A percentile compares a stretch with the other conserved stretches of the same genome.
phyloP scores from a whole-genome alignment of 2,113 vertebrate genomes.

The Laticauda colubrina region DNA sequence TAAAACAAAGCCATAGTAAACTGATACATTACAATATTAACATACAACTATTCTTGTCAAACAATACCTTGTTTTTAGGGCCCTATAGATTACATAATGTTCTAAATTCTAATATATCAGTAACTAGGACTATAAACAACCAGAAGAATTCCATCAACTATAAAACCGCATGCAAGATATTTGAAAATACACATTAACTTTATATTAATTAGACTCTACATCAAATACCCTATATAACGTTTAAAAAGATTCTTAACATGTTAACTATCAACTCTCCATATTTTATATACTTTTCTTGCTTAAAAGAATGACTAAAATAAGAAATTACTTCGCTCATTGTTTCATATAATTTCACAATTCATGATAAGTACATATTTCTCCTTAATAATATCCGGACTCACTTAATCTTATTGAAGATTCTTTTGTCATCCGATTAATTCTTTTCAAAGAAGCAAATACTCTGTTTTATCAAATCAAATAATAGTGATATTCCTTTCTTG shows the following conservation, averaged over 20 bases:
- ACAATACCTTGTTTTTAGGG: background rate
- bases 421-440: background rate
- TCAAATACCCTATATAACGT: background rate
- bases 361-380: constrained; percentile 27
- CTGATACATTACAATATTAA: background rate
- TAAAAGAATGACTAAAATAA: constrained; percentile 8
- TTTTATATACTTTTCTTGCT: background rate
- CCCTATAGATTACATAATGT: background rate
- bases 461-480: constrained; percentile 20
- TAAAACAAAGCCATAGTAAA: background rate
- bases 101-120: background rate
- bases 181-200: background rate
- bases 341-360: background rate
- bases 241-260: background rate
- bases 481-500: background rate
- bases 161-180: background rate
- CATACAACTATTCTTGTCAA: background rate
- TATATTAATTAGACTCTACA: background rate
- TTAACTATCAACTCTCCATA: background rate
- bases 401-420: background rate
- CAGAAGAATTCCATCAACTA: background rate
- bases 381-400: background rate
- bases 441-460: constrained; percentile 1
- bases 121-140: background rate
- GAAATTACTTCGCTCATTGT: background rate